phyloP scores from a whole-genome alignment of 2,888 invertebrate genomes.

The Hedya salicella region DNA sequence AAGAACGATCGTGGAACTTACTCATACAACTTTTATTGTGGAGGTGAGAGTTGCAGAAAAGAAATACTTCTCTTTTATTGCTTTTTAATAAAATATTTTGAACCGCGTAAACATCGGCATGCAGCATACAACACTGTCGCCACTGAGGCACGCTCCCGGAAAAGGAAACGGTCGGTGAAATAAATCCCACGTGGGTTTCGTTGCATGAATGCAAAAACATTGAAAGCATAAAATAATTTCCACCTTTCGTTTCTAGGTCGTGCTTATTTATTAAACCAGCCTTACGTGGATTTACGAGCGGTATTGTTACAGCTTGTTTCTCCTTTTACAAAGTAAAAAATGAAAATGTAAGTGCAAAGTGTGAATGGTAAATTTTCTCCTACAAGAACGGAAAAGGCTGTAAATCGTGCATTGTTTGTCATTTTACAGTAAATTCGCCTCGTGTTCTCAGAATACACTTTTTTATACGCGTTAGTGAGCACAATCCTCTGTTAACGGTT shows the following conservation, averaged over 20 bases:
- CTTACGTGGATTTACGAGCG: constrained; percentile 32
- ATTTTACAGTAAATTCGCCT: neutral
- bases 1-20: constrained; percentile 16
- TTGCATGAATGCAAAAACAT: constrained; percentile 33
- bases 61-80: too few relatives aligned
- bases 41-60: constrained; percentile 5
- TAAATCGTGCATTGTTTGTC: constrained; percentile 8
- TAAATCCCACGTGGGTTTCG: constrained; percentile 20
- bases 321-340: constrained; percentile 21
- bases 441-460: too few relatives aligned
- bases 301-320: constrained; percentile 30
- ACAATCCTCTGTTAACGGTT: too few relatives aligned
- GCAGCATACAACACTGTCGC: neutral
- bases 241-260: constrained; percentile 31
- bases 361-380: constrained; percentile 27
- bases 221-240: constrained; percentile 28
- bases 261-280: constrained; percentile 36
- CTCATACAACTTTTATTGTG: neutral
- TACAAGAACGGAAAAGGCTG: constrained; percentile 10
- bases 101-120: neutral
- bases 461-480: too few relatives aligned
- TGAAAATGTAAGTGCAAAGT: constrained; percentile 17
- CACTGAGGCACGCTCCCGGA: constrained; percentile 1
- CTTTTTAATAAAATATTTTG: constrained; percentile 17
- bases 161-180: constrained; percentile 18